Conservation (phyloP, 2,113 vertebrate genomes). For the Ceuthmochares aereus region DNA sequence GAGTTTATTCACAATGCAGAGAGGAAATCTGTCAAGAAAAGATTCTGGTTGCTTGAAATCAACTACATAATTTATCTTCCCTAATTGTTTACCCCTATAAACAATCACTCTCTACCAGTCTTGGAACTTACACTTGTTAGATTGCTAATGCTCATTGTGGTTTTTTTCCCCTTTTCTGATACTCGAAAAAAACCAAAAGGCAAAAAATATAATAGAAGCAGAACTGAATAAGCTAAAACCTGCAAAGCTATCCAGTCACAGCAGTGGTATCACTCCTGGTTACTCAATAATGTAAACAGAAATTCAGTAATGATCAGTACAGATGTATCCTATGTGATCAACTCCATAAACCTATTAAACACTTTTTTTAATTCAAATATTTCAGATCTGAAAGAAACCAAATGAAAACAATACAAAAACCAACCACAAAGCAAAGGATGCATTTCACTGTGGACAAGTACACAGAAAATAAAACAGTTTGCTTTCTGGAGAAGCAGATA, state of each 20-base stretch:
- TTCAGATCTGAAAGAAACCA: background rate
- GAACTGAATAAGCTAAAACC: background rate
- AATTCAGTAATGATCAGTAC: background rate
- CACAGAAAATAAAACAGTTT: background rate
- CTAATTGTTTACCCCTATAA: background rate
- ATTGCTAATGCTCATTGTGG: background rate
- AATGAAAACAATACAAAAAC: background rate
- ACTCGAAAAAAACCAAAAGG: background rate
- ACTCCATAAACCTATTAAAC: background rate
- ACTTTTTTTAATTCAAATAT: background rate
- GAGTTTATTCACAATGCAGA: background rate
- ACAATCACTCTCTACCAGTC: background rate
- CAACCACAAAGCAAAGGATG: background rate
- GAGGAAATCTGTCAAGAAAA: background rate
- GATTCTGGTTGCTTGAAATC: background rate
- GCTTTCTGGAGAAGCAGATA: background rate
- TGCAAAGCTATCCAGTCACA: background rate
- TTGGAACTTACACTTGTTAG: background rate
- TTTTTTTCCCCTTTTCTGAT: background rate
- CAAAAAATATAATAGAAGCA: background rate
- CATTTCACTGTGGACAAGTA: background rate
- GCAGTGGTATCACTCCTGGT: background rate
- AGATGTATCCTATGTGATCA: background rate
- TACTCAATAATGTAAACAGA: background rate
- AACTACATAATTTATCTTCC: background rate